phyloP scores from a whole-genome alignment of 2,113 vertebrate species.

The Upupa epops region DNA sequence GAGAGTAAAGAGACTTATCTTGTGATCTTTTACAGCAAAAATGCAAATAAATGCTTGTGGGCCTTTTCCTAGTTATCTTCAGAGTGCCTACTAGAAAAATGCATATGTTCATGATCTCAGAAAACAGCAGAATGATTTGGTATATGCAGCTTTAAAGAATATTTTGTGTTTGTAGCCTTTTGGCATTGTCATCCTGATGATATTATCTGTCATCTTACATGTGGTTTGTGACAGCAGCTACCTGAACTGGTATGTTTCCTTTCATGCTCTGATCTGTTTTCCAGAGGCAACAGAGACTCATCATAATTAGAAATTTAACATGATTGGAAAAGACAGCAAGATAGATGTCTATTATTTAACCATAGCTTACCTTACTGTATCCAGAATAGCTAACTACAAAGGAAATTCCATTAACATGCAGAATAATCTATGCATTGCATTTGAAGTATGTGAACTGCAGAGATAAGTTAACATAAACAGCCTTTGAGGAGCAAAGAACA shows the following conservation, averaged over 20 bases:
- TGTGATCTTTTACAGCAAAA: neutral
- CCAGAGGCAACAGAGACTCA: neutral
- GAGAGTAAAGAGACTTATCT: neutral
- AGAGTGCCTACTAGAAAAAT: neutral
- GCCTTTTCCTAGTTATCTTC: neutral
- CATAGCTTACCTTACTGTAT: slow-evolving; percentile 2
- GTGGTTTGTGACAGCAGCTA: neutral
- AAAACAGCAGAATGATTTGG: neutral
- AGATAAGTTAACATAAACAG: slow-evolving; percentile 31
- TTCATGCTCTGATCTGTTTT: neutral
- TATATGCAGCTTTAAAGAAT: neutral
- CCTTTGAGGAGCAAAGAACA: neutral
- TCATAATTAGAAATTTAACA: neutral
- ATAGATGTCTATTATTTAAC: slow-evolving; percentile 28
- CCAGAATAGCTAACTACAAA: slow-evolving; percentile 1
- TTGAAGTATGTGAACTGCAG: slow-evolving; percentile 8
- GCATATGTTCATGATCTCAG: neutral
- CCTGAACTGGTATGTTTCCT: neutral
- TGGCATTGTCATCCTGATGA: neutral
- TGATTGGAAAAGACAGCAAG: slow-evolving; percentile 14
- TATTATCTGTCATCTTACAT: neutral
- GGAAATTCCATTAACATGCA: slow-evolving; percentile 1
- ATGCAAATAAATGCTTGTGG: neutral
- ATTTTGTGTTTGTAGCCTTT: neutral
- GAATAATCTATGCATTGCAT: slow-evolving; percentile 22